Evolutionary conservation across 2,797 vertebrate species (phyloP), one percentile per base, ranked within the genome.

Genomic region (Neoniphon sammara): DNA sequence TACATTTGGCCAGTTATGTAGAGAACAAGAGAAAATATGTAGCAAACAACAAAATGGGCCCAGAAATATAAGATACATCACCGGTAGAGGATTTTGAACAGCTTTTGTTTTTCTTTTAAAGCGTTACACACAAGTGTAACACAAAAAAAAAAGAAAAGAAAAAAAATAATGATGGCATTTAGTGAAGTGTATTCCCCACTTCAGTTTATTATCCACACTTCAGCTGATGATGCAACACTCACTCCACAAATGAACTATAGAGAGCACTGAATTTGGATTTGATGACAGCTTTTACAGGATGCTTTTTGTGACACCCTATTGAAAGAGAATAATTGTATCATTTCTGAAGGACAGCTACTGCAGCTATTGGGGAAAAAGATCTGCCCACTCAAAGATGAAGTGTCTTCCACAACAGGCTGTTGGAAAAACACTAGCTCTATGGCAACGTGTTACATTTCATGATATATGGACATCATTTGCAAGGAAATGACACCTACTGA

Each of bases 111-210:
- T 39, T 20, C 18, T 10, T 30, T 30, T 25, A 12, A 46, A 39
- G 6, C 9, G 21, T 11, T 1, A 47, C 34, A 53, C 17, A 34
- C 5, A 12, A 20, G 9, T 20, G 50, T 1, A 23, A 50, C 49
- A n/a, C n/a, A n/a, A n/a, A n/a, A n/a, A n/a, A n/a, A 27, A 27
- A 27, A 27, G 25, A 46, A 75, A 70, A 12, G 8, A 14, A 55
- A 79, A 69, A 69, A 23, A 50, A 42, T 44, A 73, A 73, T 56
- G 53, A 74, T 50, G 69, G 14, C 61, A 66, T 76, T 86, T 42
- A 53, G 34, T 54, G 57, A 82, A 85, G 71, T 56, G 20, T 67
- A 65, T 71, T 80, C 70, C 49, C 76, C 79, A 80, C 72, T 84
- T 73, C 30, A 80, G 36, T 59, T 30, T 71, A 80, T 42, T 27